These are phyloP conservation scores for Trissolcus basalis DNA, from an alignment of 1,140 invertebrate genomes.

Conservation along the genomic window DNA sequence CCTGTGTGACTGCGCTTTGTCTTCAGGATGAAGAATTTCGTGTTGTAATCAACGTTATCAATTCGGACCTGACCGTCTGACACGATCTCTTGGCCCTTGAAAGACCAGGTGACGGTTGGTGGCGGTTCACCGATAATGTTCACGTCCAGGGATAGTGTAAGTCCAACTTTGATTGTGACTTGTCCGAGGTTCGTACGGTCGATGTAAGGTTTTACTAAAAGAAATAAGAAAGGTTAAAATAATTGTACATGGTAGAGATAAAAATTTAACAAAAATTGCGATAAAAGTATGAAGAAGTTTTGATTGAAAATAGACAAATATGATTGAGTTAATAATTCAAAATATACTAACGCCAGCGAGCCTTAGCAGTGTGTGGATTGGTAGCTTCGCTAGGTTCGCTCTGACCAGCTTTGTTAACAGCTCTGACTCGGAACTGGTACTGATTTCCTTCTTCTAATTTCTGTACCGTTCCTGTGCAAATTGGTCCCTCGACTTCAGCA, in stretches of 20 bases:
- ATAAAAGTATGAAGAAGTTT: too few relatives aligned
- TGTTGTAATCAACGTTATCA: slow-evolving; percentile 92
- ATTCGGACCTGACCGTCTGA: slow-evolving; percentile 84
- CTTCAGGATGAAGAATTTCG: slow-evolving; percentile 90
- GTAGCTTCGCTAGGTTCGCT: slow-evolving; percentile 97
- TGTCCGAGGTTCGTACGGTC: slow-evolving; percentile 92
- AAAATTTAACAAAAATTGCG: too few relatives aligned
- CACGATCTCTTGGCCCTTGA: slow-evolving; percentile 85
- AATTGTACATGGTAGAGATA: too few relatives aligned
- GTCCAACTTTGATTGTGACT: slow-evolving; percentile 91
- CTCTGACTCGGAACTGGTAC: slow-evolving; percentile 95
- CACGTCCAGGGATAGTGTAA: slow-evolving; percentile 92
- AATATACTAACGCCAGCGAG: slow-evolving; percentile 89
- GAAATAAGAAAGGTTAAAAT: not conserved
- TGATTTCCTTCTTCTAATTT: slow-evolving; percentile 95
- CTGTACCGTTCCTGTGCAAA: slow-evolving; percentile 88
- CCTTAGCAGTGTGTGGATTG: slow-evolving; percentile 95
- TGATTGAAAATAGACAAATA: too few relatives aligned
- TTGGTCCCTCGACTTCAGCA: slow-evolving; percentile 85
- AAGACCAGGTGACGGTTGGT: slow-evolving; percentile 92
- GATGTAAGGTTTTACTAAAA: slow-evolving; percentile 92
- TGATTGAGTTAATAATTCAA: too few relatives aligned
- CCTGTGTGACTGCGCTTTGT: slow-evolving; percentile 90
- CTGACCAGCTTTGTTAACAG: slow-evolving; percentile 96
- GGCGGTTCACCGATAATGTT: slow-evolving; percentile 96